Evolutionary conservation across 2,888 invertebrate genomes (phyloP).

Genomic region (Hydrotaea cyrtoneurina): DNA sequence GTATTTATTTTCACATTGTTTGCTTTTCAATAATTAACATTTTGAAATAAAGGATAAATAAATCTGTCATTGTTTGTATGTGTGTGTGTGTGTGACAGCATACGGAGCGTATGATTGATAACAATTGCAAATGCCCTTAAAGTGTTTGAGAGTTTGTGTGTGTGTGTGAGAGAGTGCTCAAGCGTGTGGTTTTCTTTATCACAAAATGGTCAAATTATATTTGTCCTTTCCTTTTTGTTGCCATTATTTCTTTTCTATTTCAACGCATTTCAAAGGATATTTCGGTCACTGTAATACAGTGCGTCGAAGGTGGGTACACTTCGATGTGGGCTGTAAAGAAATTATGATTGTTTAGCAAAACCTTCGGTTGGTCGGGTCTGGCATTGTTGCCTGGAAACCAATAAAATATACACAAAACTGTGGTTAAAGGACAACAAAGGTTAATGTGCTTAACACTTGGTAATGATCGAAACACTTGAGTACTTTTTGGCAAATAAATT

Average conservation of each 20-base stretch:
- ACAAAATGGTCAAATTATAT: background rate
- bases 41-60: constrained; percentile 15
- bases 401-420: constrained; percentile 6
- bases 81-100: background rate
- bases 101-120: background rate
- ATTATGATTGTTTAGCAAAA: background rate
- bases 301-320: background rate
- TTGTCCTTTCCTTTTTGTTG: constrained; percentile 1
- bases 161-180: constrained; percentile 23
- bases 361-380: background rate
- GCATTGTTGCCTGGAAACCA: background rate
- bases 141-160: background rate
- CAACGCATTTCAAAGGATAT: background rate
- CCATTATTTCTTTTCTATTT: background rate
- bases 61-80: background rate
- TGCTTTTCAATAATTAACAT: constrained; percentile 8
- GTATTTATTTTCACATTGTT: constrained; percentile 4
- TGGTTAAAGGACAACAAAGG: constrained; percentile 12
- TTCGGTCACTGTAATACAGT: too few species aligned
- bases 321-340: background rate
- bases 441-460: constrained; percentile 7
- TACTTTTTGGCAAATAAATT: constrained; percentile 3
- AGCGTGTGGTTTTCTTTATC: background rate
- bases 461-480: constrained; percentile 2
- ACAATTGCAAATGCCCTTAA: background rate